Base-by-base conservation (phyloP, 2,888 invertebrate genomes). In the Drosophila meridiana region DNA sequence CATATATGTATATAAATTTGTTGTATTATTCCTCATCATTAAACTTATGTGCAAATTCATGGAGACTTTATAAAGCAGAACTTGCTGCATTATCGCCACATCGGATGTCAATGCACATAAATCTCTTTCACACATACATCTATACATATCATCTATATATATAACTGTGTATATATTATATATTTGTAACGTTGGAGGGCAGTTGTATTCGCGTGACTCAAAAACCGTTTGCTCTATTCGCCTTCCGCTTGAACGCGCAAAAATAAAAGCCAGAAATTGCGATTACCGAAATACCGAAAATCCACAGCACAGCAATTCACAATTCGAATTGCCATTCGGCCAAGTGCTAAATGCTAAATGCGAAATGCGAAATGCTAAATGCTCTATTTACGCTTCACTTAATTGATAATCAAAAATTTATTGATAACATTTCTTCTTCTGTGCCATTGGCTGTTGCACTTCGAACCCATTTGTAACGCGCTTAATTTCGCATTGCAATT, bases 321-420 rank as follows among this genome's bases (percentile, higher is more conserved):
- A 47, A 66, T 47, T 40, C 45, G 36, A 53, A 58, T 61, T 43
- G 57, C 32, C 34, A 36, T 52, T 52, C 52, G 52, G 69, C 58
- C 45, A 58, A 73, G 47, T 53, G 48, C 57, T 45, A 42, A 56
- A 62, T 62, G 20, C 47, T 47, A 28, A 55, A 40, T 64, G 40
- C 40, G 20, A 20, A 20, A 20, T 20, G 47, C 11, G 20, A 45
- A 70, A 56, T 60, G 42, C 28, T 65, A 62, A 79, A 78, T 69
- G 72, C 72, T 63, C 68, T 69, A 70, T 82, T 84, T 62, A 84
- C 83, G 87, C 87, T 83, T 81, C 80, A 84, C 62, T 83, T 82
- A 82, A 80, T 78, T 87, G 76, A 82, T 84, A 87, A 87, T 87
- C 73, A 76, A 60, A 68, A 73, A 84, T 85, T 85, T 87, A 82